These are phyloP conservation scores for Dufourea novaeangliae DNA, from an alignment of 1,140 invertebrate species.

Conservation along the genomic window DNA sequence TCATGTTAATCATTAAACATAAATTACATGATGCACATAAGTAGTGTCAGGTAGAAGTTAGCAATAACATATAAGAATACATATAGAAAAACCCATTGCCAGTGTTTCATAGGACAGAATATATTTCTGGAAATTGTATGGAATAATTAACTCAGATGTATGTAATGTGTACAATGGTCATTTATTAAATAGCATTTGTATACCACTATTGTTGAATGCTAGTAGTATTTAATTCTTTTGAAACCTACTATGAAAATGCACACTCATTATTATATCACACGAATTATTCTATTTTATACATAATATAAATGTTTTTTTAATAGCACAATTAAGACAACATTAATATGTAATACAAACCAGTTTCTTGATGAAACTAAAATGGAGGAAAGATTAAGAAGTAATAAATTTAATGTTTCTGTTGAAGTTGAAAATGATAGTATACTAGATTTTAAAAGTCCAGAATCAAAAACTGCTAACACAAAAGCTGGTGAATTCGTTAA, in stretches of 20 bases:
- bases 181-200: conserved; percentile 26
- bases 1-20: no score
- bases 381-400: conserved; percentile 5
- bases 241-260: background rate
- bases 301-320: conserved; percentile 5
- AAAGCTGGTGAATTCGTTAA: conserved; percentile 28
- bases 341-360: background rate
- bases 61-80: no score
- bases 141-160: conserved; percentile 27
- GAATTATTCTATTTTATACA: background rate
- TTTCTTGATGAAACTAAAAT: conserved; percentile 16
- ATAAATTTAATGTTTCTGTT: background rate
- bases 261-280: background rate
- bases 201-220: background rate
- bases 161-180: background rate
- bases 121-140: background rate
- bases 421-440: conserved; percentile 65
- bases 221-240: conserved; percentile 6
- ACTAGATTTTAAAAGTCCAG: conserved; percentile 75
- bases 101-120: no score
- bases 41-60: no score
- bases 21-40: no score
- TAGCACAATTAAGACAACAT: background rate
- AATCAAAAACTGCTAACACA: conserved; percentile 46
- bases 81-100: no score